Evolutionary conservation across 1,140 invertebrate species (phyloP), one percentile per base, ranked within the genome.

Genomic region (Panagrolaimus sp.): DNA sequence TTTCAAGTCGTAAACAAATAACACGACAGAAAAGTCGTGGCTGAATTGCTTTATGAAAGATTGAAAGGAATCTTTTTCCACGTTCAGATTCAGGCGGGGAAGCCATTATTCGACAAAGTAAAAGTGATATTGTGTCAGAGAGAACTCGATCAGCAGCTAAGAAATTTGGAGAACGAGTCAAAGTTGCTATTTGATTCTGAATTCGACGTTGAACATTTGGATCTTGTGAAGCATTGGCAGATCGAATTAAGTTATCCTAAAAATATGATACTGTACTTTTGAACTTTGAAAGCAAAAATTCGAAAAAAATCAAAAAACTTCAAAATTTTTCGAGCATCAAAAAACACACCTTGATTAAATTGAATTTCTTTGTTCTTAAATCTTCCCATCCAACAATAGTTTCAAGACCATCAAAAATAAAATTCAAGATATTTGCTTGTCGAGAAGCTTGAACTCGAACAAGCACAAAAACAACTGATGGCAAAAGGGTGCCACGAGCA

Each of bases 31-130:
- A 14, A 3, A 58, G 10, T 6, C 52, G 15, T 58, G 52, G 52
- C 4, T 58, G 52, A 28, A 58, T 21, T 21, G 52, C 52, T 28
- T 58, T 58, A 28, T 58, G 52, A 28, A 58, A 58, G 15, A 58
- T 58, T 2, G 52, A 28, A 12, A 28, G 21, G 21, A 58, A 26
- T 28, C 28, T n/a, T 28, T 21, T 24, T 12, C 21, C 21, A 1
- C n/a, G 52, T 7, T 58, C n/a, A 10, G 12, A 12, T 26, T 58
- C 52, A 58, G 12, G 10, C 15, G 15, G 10, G 5, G 14, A 2
- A 21, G 52, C 21, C 17, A 58, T 21, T 17, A 26, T 58, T 26
- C 28, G 52, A 58, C 21, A 8, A 58, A 58, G 9, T 17, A 6
- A n/a, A 9, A 21, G 0, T 12, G 10, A 12, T 21, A 28, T 12